Percentiles rank a stretch among this genome's conserved stretches.
These are phyloP conservation scores for Oreochromis spilurus DNA, from an alignment of 2,113 vertebrate species.

Conservation along the genomic window DNA sequence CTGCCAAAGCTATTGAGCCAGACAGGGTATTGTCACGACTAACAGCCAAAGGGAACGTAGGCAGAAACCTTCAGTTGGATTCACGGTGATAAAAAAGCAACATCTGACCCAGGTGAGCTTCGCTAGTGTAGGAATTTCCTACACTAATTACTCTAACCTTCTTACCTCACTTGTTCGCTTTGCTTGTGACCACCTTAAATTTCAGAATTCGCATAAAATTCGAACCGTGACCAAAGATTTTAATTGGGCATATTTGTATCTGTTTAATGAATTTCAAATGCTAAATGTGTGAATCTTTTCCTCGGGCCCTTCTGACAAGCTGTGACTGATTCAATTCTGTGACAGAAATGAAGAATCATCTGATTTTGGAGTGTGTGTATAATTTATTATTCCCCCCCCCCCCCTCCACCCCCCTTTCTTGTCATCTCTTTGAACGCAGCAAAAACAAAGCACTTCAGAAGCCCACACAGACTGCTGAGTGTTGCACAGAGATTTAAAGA, in stretches of 20 bases:
- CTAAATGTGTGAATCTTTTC: slow-evolving; percentile 31
- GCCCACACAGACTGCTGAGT: not conserved
- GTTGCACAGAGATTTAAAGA: not conserved
- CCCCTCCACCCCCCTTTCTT: not conserved
- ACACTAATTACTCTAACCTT: not conserved
- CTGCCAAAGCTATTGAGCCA: slow-evolving; percentile 19
- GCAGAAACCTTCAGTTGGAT: not conserved
- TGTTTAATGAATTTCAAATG: not conserved
- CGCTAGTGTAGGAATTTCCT: not conserved
- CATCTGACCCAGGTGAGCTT: not conserved
- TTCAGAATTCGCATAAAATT: not conserved
- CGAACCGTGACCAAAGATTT: not conserved
- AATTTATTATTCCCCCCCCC: not conserved
- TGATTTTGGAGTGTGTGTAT: slow-evolving; percentile 11
- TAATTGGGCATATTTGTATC: not conserved
- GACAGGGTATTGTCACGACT: not conserved
- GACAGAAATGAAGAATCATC: slow-evolving; percentile 12
- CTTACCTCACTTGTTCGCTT: not conserved
- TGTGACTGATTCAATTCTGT: slow-evolving; percentile 28
- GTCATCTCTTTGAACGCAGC: slow-evolving; percentile 20
- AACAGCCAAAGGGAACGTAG: not conserved
- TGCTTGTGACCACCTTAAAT: not conserved
- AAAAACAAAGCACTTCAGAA: slow-evolving; percentile 2
- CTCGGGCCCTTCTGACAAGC: not conserved
- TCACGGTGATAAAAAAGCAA: not conserved